These are phyloP conservation scores for Laticauda colubrina DNA, from an alignment of 2,113 vertebrate species.

Conservation along the genomic window DNA sequence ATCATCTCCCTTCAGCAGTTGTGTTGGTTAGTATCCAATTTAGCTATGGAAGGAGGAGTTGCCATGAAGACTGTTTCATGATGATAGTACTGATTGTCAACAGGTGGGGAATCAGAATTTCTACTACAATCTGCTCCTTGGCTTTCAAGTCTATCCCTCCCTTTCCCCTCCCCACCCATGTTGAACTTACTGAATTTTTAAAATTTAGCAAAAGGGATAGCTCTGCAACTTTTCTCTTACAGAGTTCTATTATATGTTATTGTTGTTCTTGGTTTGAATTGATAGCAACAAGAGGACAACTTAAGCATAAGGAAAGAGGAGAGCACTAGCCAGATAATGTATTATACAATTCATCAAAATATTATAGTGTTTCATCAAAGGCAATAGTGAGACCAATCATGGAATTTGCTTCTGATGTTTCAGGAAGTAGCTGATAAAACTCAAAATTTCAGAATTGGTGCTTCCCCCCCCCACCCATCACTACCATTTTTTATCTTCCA, in stretches of 20 bases:
- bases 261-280: background rate
- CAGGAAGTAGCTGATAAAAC: background rate
- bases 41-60: background rate
- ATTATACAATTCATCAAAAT: background rate
- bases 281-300: background rate
- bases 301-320: background rate
- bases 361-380: background rate
- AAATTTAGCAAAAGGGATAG: background rate
- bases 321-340: background rate
- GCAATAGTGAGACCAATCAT: background rate
- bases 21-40: background rate
- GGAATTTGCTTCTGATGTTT: background rate
- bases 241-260: background rate
- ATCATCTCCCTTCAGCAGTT: background rate
- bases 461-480: background rate
- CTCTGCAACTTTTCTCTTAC: background rate
- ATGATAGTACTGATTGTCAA: background rate
- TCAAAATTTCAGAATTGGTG: background rate
- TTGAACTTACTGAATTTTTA: background rate
- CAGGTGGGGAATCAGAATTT: background rate
- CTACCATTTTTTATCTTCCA: background rate
- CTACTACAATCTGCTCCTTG: background rate
- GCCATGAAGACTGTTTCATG: background rate
- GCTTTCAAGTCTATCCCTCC: background rate
- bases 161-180: rapidly evolving